Conservation (phyloP, 2,888 invertebrate species). For the Heliconius ethilla region DNA sequence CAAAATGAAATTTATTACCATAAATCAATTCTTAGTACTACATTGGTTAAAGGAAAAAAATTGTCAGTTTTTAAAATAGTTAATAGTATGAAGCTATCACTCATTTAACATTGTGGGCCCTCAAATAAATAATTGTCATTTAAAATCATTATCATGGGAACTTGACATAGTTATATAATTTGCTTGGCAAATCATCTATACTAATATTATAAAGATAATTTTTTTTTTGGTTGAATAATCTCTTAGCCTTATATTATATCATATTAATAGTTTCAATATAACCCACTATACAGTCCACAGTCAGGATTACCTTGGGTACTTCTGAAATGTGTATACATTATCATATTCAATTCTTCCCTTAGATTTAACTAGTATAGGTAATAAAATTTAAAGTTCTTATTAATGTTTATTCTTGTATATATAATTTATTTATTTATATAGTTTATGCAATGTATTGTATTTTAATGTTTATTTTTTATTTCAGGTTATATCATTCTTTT, state of each 20-base stretch:
- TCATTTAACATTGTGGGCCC: not conserved
- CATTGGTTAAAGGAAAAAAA: not conserved
- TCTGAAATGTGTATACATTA: too few relatives aligned
- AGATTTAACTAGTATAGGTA: not conserved
- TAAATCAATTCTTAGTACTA: not conserved
- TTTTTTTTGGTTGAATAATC: too few relatives aligned
- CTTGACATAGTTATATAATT: not conserved
- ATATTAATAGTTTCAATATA: too few relatives aligned
- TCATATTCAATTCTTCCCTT: too few relatives aligned
- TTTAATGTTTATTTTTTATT: constrained; percentile 25
- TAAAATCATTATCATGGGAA: constrained; percentile 7
- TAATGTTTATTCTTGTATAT: constrained; percentile 4
- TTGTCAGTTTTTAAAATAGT: not conserved
- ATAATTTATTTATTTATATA: too few relatives aligned
- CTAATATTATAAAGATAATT: not conserved
- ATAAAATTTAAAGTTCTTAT: not conserved
- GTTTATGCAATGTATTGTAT: not conserved
- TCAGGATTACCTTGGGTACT: too few relatives aligned
- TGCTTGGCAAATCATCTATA: constrained; percentile 7
- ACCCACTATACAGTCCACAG: too few relatives aligned
- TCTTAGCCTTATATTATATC: too few relatives aligned
- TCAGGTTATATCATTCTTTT: constrained; percentile 26
- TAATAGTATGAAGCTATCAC: not conserved
- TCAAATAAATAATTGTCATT: not conserved
- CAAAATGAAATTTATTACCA: not conserved